Conservation (phyloP, 2,113 vertebrate genomes). For the Rhipidura dahli region DNA sequence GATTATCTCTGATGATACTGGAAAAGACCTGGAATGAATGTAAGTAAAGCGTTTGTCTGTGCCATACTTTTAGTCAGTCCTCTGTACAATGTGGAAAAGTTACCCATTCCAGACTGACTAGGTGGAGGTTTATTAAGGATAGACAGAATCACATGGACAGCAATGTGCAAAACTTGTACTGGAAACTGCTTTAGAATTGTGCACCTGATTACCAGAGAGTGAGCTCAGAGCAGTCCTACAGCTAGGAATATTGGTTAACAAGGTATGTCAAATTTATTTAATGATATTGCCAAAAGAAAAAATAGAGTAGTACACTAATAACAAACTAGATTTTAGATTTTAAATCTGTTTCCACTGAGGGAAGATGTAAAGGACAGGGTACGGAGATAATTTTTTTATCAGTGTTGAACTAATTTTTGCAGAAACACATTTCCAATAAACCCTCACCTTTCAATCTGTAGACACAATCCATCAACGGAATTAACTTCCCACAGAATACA, state of each 20-base stretch:
- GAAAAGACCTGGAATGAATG: neutral
- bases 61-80: neutral
- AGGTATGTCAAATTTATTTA: neutral
- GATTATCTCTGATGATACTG: neutral
- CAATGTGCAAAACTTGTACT: neutral
- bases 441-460: neutral
- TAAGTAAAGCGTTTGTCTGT: neutral
- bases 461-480: neutral
- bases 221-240: neutral
- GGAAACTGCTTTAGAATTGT: neutral
- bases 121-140: neutral
- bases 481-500: neutral
- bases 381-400: neutral
- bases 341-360: neutral
- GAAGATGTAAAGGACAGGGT: neutral
- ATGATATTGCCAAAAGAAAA: neutral
- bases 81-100: neutral
- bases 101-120: neutral
- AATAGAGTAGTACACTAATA: neutral
- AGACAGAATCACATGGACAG: neutral
- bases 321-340: neutral
- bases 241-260: neutral
- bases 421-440: neutral
- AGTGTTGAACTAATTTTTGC: neutral
- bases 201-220: neutral